A percentile compares a stretch with the other conserved stretches of the same genome.
phyloP scores from a whole-genome alignment of 2,113 vertebrate species.

The Acinonyx jubatus region DNA sequence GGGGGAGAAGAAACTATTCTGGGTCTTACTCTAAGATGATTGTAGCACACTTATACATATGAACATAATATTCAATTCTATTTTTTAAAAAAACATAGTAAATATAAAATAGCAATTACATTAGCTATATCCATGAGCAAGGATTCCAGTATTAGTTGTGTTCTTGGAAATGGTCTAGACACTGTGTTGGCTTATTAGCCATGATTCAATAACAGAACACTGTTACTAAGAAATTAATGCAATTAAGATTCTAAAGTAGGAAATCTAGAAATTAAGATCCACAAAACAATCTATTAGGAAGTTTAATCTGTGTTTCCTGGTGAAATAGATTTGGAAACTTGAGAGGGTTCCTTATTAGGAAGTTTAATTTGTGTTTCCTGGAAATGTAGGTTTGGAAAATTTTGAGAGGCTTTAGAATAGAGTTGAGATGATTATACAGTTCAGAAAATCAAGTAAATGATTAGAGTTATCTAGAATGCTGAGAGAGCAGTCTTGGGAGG shows the following conservation, averaged over 20 bases:
- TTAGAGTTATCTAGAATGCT: not conserved
- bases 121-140: not conserved
- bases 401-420: not conserved
- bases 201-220: not conserved
- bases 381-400: not conserved
- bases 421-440: not conserved
- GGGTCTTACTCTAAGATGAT: conserved; percentile 57
- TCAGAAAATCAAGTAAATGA: not conserved
- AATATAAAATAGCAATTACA: not conserved
- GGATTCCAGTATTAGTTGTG: not conserved
- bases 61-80: conserved; percentile 49
- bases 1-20: conserved; percentile 8
- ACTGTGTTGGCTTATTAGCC: not conserved
- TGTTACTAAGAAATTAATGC: not conserved
- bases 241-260: not conserved
- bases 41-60: not conserved
- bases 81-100: not conserved
- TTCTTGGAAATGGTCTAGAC: not conserved
- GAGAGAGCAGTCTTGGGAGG: not conserved
- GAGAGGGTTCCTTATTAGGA: not conserved
- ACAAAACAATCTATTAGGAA: conserved; percentile 1
- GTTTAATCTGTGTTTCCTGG: not conserved
- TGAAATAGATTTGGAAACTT: not conserved
- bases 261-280: not conserved
- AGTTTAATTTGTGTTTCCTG: not conserved